Percentiles rank a stretch among this genome's conserved stretches.
Conservation (phyloP, 2,113 vertebrate genomes). For the Cheirogaleus medius region DNA sequence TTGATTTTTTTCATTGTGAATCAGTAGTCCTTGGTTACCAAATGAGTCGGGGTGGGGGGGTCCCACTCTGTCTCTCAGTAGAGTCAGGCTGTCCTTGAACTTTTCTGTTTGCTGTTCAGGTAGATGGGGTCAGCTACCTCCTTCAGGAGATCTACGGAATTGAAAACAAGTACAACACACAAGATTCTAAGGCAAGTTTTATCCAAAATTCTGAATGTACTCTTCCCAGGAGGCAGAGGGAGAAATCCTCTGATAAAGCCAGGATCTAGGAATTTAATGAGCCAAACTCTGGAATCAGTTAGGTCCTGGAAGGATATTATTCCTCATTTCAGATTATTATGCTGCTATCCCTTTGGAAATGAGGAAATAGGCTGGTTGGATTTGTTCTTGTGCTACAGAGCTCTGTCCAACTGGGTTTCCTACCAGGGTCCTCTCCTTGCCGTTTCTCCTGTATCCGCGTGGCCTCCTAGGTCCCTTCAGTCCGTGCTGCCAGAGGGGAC, state of each 20-base stretch:
- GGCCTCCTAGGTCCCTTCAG: background rate
- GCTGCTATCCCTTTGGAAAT: background rate
- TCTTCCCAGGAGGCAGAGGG: background rate
- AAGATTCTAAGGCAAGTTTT: conserved; percentile 92
- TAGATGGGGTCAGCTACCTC: conserved; percentile 98
- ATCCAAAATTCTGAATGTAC: background rate
- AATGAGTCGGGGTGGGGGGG: rapidly evolving
- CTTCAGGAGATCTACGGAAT: conserved; percentile 99
- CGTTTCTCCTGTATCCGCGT: background rate
- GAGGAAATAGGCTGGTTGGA: background rate
- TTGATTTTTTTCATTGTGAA: background rate
- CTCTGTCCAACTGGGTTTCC: background rate
- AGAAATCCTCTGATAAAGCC: background rate
- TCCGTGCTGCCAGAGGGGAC: background rate
- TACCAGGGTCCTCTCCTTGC: rapidly evolving
- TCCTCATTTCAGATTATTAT: background rate
- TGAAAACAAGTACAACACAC: conserved; percentile 98
- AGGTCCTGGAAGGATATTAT: rapidly evolving
- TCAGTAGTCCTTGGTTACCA: background rate
- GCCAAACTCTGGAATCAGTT: background rate
- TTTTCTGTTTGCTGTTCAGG: conserved; percentile 82
- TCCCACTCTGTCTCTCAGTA: background rate
- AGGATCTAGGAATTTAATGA: rapidly evolving
- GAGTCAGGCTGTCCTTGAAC: background rate
- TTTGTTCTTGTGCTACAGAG: background rate